phyloP scores from a whole-genome alignment of 2,113 vertebrate genomes.

The Solea solea region DNA sequence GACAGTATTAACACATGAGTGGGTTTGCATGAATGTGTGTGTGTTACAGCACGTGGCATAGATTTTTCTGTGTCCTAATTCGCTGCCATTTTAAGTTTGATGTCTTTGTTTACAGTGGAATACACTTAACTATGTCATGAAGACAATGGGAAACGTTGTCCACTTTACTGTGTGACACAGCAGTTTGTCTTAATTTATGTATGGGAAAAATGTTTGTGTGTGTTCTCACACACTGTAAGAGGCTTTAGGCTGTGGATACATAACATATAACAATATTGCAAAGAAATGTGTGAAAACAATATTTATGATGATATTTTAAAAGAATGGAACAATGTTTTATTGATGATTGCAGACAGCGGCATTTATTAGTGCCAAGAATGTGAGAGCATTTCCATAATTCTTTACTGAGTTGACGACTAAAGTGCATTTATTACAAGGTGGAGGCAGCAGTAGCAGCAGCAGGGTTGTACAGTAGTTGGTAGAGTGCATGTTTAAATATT shows the following conservation, averaged over 20 bases:
- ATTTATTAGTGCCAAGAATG: too few relatives aligned
- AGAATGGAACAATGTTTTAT: too few relatives aligned
- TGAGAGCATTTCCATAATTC: too few relatives aligned
- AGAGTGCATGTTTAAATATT: too few relatives aligned
- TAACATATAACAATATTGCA: too few relatives aligned
- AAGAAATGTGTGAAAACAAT: too few relatives aligned
- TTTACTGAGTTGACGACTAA: too few relatives aligned
- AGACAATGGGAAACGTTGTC: constrained; percentile 6
- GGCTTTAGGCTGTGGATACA: not conserved
- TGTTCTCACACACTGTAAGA: not conserved
- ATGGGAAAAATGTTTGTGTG: not conserved
- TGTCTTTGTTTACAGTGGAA: constrained; percentile 1
- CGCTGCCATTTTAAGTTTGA: not conserved
- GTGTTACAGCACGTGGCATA: constrained; percentile 19
- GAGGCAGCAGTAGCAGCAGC: too few relatives aligned
- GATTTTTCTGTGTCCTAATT: constrained; percentile 3
- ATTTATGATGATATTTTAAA: too few relatives aligned
- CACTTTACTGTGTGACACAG: constrained; percentile 2
- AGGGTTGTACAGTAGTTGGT: too few relatives aligned
- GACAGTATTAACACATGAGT: constrained; percentile 14
- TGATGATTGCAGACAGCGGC: too few relatives aligned
- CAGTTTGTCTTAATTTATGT: not conserved
- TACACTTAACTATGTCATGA: not conserved
- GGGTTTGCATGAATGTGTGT: not conserved
- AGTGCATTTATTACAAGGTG: too few relatives aligned